Base-by-base conservation (phyloP, 2,113 vertebrate species). In the Apodemus sylvaticus region DNA sequence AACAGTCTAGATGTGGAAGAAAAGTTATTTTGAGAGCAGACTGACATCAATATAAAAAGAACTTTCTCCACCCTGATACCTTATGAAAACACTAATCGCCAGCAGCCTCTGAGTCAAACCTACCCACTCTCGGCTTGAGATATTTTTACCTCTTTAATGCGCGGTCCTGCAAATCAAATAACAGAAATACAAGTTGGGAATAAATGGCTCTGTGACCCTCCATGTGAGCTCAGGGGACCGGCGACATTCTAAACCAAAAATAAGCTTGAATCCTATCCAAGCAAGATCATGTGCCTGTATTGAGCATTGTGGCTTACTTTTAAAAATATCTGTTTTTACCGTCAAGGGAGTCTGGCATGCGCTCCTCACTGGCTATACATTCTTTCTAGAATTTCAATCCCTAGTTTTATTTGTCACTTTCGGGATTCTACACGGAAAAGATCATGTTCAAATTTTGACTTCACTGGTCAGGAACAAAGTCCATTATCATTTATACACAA, bases 21-120 rank as follows among this genome's bases (percentile, higher is more conserved):
- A 83, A 95, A 95, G 91, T 77, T 97, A 95, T 97, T 97, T 93
- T 96, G 91, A 95, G 94, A 96, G 17, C 89, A 92, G 86, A 83
- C 64, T 91, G 94, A 83, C 62, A 83, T 89, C 77, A 93, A 16
- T 55, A 70, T 91, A 62, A 93, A 95, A 93, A 94, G 76, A 95
- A 78, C 55, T 24, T 86, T 71, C 79, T 39, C 89, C 85, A 94
- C 42, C 88, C 42, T 76, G 85, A 71, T 77, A 62, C 51, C 71
- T 94, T 81, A 70, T n/a, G 90, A 64, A 96, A 96, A 70, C 36
- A 70, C n/a, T 93, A 88, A 97, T 95, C 96, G 48, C 73, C 58
- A 42, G 94, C 71, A 88, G 64, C 83, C 48, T 91, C 71, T 31
- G 82, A 89, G 90, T 94, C 90, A 55, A 77, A 94, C n/a, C 51